Evolutionary conservation across 2,888 invertebrate species (phyloP).

Genomic region (Minunthozetes semirufus): DNA sequence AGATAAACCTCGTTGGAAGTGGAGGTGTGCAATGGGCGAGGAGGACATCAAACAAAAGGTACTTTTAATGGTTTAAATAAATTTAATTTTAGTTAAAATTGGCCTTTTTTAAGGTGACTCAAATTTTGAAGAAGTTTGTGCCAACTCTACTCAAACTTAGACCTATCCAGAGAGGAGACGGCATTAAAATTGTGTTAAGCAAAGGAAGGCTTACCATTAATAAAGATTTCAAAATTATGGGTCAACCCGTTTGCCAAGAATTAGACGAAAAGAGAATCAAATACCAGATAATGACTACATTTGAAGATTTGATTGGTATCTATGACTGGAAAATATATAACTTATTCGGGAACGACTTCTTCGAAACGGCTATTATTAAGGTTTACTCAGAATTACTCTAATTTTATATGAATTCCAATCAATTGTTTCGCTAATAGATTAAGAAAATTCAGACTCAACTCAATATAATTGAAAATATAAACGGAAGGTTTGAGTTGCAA

Average conservation of each 20-base stretch:
- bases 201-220: slow-evolving; percentile 2
- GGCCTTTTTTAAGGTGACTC: not conserved
- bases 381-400: not conserved
- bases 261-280: not conserved
- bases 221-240: slow-evolving; percentile 6
- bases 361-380: too few species aligned
- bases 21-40: not conserved
- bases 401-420: not conserved
- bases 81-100: not conserved
- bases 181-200: not conserved
- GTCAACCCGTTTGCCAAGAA: not conserved
- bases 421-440: not conserved
- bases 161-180: not conserved
- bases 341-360: not conserved
- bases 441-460: not conserved
- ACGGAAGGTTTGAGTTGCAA: not conserved
- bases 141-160: not conserved
- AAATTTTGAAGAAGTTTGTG: not conserved
- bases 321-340: slow-evolving; percentile 6
- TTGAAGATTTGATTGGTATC: not conserved
- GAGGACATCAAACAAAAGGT: not conserved
- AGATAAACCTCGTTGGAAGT: not conserved
- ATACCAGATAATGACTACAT: not conserved
- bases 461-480: not conserved
- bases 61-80: not conserved